Percentiles rank a stretch among this genome's conserved stretches.
Evolutionary conservation across 2,888 invertebrate species (phyloP).

Genomic region (Phortica okadai): DNA sequence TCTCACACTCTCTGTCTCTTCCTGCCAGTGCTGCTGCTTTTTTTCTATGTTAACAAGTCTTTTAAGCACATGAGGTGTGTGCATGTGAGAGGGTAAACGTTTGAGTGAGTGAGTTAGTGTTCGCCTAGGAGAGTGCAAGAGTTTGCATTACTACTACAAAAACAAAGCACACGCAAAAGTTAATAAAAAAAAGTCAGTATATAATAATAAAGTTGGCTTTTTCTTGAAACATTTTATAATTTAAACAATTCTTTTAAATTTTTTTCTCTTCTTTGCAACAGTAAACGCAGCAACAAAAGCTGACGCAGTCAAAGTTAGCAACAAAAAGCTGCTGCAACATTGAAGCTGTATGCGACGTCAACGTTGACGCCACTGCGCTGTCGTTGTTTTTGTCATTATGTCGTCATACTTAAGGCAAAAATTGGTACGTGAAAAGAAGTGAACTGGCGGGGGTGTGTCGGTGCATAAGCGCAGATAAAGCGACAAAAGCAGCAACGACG

Average conservation of each 20-base stretch:
- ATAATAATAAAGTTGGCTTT: slow-evolving; percentile 14
- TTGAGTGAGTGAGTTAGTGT: background rate
- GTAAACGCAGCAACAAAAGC: background rate
- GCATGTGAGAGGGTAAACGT: background rate
- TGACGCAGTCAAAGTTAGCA: background rate
- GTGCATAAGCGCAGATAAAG: background rate
- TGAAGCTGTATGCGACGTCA: background rate
- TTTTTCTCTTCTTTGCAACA: background rate
- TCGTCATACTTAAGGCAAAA: slow-evolving; percentile 3
- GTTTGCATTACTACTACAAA: too few relatives aligned
- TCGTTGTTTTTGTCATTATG: background rate
- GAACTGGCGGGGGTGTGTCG: slow-evolving; percentile 33
- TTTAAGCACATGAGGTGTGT: background rate
- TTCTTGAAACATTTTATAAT: background rate
- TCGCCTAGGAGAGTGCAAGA: too few relatives aligned
- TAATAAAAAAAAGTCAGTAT: background rate
- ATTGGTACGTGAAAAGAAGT: slow-evolving; percentile 58
- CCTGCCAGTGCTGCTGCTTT: background rate
- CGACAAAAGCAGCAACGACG: background rate
- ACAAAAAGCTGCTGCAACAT: slow-evolving; percentile 16
- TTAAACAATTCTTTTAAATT: background rate
- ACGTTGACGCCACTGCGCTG: background rate
- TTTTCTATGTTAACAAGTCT: background rate
- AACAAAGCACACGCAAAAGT: background rate
- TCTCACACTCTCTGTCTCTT: background rate